Evolutionary conservation across 2,888 invertebrate species (phyloP).

Genomic region (Stenodema calcarata): DNA sequence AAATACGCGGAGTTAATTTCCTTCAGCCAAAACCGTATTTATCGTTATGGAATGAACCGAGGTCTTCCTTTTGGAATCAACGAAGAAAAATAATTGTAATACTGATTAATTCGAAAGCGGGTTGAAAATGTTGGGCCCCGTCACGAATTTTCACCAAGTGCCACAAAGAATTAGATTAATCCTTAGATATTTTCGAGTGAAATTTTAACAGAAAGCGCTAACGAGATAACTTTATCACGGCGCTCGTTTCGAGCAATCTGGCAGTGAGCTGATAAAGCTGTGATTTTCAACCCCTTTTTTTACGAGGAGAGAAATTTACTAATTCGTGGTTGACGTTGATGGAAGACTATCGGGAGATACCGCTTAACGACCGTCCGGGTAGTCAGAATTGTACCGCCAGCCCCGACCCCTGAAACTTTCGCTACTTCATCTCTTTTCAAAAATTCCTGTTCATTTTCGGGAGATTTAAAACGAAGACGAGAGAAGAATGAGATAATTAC

Average conservation of each 20-base stretch:
- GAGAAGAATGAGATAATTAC: background rate
- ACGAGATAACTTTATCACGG: background rate
- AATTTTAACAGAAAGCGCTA: background rate
- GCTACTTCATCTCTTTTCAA: background rate
- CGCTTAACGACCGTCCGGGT: background rate
- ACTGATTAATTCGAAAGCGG: background rate
- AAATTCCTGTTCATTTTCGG: background rate
- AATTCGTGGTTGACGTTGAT: slow-evolving; percentile 34
- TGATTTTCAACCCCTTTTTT: background rate
- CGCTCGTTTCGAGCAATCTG: background rate
- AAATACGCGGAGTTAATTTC: no score
- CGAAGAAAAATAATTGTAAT: background rate
- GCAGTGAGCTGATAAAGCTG: background rate
- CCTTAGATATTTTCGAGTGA: background rate
- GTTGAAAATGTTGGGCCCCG: background rate
- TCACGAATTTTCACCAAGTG: background rate
- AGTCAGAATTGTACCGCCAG: background rate
- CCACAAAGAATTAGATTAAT: background rate
- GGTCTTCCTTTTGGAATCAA: background rate
- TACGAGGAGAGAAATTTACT: slow-evolving; percentile 15
- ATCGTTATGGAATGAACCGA: no score
- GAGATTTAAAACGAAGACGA: background rate
- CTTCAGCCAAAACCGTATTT: no score
- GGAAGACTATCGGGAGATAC: slow-evolving; percentile 17
- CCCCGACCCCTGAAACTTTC: background rate